Evolutionary conservation across 2,888 invertebrate species (phyloP).

Genomic region (Leucophenga maculata): DNA sequence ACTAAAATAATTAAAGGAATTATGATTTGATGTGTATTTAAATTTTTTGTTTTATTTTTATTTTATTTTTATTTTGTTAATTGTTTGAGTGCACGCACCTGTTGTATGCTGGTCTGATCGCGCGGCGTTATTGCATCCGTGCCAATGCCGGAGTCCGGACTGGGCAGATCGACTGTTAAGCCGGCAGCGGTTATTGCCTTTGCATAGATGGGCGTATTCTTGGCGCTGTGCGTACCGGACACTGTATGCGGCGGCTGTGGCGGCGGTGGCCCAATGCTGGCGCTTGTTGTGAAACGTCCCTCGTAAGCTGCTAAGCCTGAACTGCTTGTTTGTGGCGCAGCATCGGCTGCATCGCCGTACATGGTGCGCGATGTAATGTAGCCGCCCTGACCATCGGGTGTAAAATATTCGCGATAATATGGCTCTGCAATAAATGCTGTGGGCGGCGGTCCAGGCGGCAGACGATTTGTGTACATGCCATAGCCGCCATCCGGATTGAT

Average conservation of each 20-base stretch:
- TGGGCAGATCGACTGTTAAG: slow-evolving; percentile 93
- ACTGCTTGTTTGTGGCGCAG: slow-evolving; percentile 62
- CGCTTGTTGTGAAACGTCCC: slow-evolving; percentile 67
- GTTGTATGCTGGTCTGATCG: slow-evolving; percentile 90
- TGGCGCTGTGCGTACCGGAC: slow-evolving; percentile 50
- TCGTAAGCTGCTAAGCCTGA: slow-evolving; percentile 62
- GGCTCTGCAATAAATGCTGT: slow-evolving; percentile 80
- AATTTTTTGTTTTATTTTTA: background rate
- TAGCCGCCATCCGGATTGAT: slow-evolving; percentile 69
- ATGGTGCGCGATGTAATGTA: slow-evolving; percentile 69
- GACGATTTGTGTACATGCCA: slow-evolving; percentile 71
- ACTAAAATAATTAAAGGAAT: slow-evolving; percentile 3
- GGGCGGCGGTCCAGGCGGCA: slow-evolving; percentile 67
- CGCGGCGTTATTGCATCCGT: slow-evolving; percentile 93
- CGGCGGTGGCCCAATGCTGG: slow-evolving; percentile 45
- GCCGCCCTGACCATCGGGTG: slow-evolving; percentile 74
- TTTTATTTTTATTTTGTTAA: slow-evolving; percentile 2
- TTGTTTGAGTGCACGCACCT: slow-evolving; percentile 77
- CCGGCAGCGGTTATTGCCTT: slow-evolving; percentile 80
- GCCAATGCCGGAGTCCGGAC: slow-evolving; percentile 96
- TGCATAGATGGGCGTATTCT: slow-evolving; percentile 70
- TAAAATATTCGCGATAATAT: slow-evolving; percentile 85
- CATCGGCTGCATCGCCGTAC: slow-evolving; percentile 70
- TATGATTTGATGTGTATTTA: background rate
- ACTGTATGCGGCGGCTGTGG: slow-evolving; percentile 47